Evolutionary conservation across 2,888 invertebrate genomes (phyloP).

Genomic region (Lingula anatina): DNA sequence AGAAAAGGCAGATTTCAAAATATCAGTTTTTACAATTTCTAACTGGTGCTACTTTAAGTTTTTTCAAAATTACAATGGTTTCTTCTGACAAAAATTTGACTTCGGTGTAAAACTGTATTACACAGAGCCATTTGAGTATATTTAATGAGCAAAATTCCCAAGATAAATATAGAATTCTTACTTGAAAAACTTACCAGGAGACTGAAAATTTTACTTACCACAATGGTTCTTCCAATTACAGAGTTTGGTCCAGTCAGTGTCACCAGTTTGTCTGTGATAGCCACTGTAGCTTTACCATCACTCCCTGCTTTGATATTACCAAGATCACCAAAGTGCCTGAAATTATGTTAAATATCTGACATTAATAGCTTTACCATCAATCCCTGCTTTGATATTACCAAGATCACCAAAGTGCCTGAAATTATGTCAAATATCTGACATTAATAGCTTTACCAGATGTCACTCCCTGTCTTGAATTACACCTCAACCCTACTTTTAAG

Average conservation of each 20-base stretch:
- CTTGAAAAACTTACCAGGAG: too few species aligned
- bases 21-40: too few species aligned
- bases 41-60: too few species aligned
- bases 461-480: slow-evolving; percentile 30
- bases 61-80: too few species aligned
- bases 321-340: slow-evolving; percentile 86
- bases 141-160: too few species aligned
- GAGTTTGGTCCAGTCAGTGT: slow-evolving; percentile 40
- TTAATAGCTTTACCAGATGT: slow-evolving; percentile 26
- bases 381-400: slow-evolving; percentile 57
- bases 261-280: slow-evolving; percentile 38
- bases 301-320: slow-evolving; percentile 57
- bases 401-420: slow-evolving; percentile 88
- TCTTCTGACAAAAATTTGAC: too few species aligned
- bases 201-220: slow-evolving; percentile 28
- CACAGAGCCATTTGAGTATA: too few species aligned
- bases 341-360: slow-evolving; percentile 6
- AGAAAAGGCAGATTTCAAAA: too few species aligned
- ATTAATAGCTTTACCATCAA: slow-evolving; percentile 24
- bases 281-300: slow-evolving; percentile 31
- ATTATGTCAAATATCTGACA: slow-evolving; percentile 6
- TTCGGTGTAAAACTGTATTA: too few species aligned
- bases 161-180: too few species aligned
- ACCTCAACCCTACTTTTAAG: too few species aligned
- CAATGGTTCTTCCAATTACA: slow-evolving; percentile 50